Base-by-base conservation (phyloP, 2,797 vertebrate species). In the Hoplostethus mediterraneus region DNA sequence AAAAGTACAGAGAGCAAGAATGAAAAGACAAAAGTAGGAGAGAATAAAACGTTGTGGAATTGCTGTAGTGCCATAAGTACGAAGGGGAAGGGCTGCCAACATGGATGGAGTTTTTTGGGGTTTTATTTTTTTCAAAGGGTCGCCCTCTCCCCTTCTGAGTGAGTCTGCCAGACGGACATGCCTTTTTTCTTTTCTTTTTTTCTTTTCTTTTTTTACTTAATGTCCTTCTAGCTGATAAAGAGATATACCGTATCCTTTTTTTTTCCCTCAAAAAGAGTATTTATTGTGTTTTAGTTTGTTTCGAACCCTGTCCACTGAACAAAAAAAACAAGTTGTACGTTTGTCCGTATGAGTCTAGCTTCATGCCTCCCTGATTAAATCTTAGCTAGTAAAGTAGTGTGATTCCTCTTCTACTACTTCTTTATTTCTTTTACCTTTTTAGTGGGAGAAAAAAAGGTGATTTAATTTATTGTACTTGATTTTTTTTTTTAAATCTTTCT, bases 61-160 rank as follows among this genome's bases (percentile, higher is more conserved):
- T 93, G 91, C 88, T 94, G 94, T 95, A 95, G 96, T 96, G 95
- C 96, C 96, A 96, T 96, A 94, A 89, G 83, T 91, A 86, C 17
- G 85, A 88, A 93, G 91, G 86, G 89, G 85, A 87, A 75, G 91
- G 89, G 89, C 88, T 65, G 71, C 85, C 86, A 81, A 63, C 61
- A 16, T 42, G 33, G 79, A 88, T 74, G 81, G 81, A 80, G 76
- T 21, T 21, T 21, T 21, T 21, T 21, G n/a, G n/a, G n/a, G 21
- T 54, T 49, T 80, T 67, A 66, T 59, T 76, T 62, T 55, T 63
- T 68, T 49, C 38, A 28, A 63, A 64, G 79, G 88, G 80, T 77
- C 6, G 57, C 82, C 86, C 80, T 79, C 47, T 70, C 81, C 80
- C 82, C 82, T 81, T 83, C 80, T 28, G 66, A 83, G 87, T 42